Base-by-base conservation (phyloP, 2,888 invertebrate genomes). In the Andrena bucephala region DNA sequence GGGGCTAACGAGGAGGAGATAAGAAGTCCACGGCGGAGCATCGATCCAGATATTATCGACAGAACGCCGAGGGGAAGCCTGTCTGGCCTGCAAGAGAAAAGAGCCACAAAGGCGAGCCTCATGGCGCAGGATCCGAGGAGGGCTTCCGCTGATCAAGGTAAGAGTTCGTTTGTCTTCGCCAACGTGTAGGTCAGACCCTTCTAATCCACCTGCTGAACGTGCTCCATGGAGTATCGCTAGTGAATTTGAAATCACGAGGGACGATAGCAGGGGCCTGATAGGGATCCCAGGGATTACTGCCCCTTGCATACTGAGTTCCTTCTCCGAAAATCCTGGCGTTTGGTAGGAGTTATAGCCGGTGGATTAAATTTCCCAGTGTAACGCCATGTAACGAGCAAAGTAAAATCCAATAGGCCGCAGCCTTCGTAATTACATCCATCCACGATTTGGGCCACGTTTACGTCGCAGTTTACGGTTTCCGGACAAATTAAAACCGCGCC, bases 31-130 rank as follows among this genome's bases (percentile, higher is more conserved):
- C 94, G 96, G 65, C 96, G 96, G 0, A 96, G 96, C 42, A 94
- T 96, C 69, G 95, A 96, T 27, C 95, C 95, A 0, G 92, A 92
- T 1, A 67, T 60, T 20, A 90, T 90, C 52, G 93, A 94, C 77
- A 92, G 94, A 27, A 94, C 93, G 78, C 94, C 94, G 0, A 89
- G 94, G 29, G 74, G 95, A 85, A 94, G 95, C 89, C 90, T 94
- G 36, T 88, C 92, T 3, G 92, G 92, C 75, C 95, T 95, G 80
- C 94, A 95, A 62, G 93, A 94, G 57, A 95, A 95, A 81, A 94
- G 96, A 59, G 95, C 96, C 90, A 96, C 96, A 0, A 94, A 96
- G 69, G 95, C 96, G 0, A 96, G 96, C 0, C 24, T 76, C 27
- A 96, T 96, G 89, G 85, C 89, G 0, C 93, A 93, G 69, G 93